Evolutionary conservation across 2,113 vertebrate species (phyloP), one percentile per base, ranked within the genome.

Genomic region (Pituophis catenifer): DNA sequence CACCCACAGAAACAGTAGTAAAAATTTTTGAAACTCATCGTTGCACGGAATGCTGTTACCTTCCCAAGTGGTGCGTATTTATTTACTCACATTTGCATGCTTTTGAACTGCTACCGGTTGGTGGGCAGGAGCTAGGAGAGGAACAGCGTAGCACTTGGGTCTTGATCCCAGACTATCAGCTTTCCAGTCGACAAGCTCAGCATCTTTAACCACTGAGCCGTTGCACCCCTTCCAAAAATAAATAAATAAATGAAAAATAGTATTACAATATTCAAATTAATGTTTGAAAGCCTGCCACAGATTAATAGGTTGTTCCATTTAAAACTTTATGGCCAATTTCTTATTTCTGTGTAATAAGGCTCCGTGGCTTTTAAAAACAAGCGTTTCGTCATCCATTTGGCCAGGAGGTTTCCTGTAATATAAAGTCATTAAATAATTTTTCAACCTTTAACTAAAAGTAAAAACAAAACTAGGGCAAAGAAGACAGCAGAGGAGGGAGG

Each of bases 361-460:
- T 94, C 91, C 90, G 57, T 59, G 94, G 2, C 70, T 89, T 89
- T 93, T 89, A 23, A 92, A 19, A 7, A 23, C 54, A 91, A 92
- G 86, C 9, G 85, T 93, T 87, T 53, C 94, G 85, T 65, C 93
- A 75, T 15, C 48, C 1, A 0, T 54, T 91, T 94, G 94, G 85
- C 93, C 92, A 94, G 87, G 6, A 86, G 12, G 26, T 91, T 91
- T 92, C 52, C 70, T 90, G 89, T 93, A 94, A 91, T 58, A 95
- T 93, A 95, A 95, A 92, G 93, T 97, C 93, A 86, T 94, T 93
- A 91, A 91, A 95, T 91, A 91, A 94, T 92, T 86, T 48, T 88
- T 24, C 90, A 94, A 50, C 91, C 95, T 96, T 95, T 94, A 92
- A 93, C 93, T 94, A 57, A 86, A 94, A 95, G 93, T 90, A 89